These are phyloP conservation scores for Sycophaga agraensis DNA, from an alignment of 1,140 invertebrate species.

Conservation along the genomic window DNA sequence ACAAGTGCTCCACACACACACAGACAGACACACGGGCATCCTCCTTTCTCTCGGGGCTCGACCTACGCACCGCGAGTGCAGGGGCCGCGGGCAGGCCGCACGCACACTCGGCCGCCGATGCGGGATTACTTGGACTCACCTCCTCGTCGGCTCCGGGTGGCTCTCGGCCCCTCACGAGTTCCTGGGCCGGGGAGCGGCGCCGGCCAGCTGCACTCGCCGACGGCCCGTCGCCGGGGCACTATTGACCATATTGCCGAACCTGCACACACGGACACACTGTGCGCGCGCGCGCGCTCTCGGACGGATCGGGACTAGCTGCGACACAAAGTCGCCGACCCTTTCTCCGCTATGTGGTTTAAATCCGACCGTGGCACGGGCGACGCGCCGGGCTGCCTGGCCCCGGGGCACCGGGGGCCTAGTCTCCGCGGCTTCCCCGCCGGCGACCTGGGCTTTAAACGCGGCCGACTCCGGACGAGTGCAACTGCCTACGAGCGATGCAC, in stretches of 20 bases:
- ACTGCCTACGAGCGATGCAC: background rate
- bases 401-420: too few species aligned
- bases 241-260: conserved; percentile 16
- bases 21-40: too few species aligned
- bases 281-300: background rate
- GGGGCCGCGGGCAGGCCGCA: too few species aligned
- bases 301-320: background rate
- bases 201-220: background rate
- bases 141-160: background rate
- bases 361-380: too few species aligned
- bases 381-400: too few species aligned
- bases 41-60: too few species aligned
- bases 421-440: background rate
- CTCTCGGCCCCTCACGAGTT: background rate
- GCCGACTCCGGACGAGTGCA: too few species aligned
- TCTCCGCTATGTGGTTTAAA: too few species aligned
- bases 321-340: conserved; percentile 21
- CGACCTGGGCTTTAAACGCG: too few species aligned
- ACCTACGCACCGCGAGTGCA: too few species aligned
- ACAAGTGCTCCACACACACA: too few species aligned
- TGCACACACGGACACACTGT: background rate
- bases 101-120: too few species aligned
- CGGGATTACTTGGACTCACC: background rate
- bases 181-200: background rate
- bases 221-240: background rate